phyloP scores from a whole-genome alignment of 2,797 vertebrate genomes.

The Loriculus beryllinus region DNA sequence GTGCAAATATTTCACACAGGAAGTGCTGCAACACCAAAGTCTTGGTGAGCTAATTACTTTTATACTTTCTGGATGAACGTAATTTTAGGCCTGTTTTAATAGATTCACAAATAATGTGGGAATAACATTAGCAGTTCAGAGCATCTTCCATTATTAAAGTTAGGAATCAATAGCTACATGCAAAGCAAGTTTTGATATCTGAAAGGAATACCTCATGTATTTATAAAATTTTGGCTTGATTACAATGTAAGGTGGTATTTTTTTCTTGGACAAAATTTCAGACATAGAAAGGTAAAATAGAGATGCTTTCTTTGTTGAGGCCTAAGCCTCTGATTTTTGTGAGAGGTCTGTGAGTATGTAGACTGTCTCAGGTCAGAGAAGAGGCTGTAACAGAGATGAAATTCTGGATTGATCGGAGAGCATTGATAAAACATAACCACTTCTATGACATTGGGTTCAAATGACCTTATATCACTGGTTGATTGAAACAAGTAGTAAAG shows the following conservation, averaged over 20 bases:
- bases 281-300: background rate
- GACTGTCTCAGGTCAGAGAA: background rate
- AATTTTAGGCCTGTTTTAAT: constrained; percentile 1
- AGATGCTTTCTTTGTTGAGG: background rate
- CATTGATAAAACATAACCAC: background rate
- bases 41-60: background rate
- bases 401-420: background rate
- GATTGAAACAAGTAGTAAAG: background rate
- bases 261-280: background rate
- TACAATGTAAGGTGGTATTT: background rate
- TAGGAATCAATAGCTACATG: background rate
- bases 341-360: background rate
- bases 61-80: background rate
- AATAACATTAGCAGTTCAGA: background rate
- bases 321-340: background rate
- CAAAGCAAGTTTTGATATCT: background rate
- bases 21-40: background rate
- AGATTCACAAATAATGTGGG: background rate
- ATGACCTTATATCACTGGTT: background rate
- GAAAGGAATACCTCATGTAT: background rate
- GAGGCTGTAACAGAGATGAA: background rate
- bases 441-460: background rate
- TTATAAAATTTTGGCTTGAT: background rate
- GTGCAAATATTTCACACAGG: background rate
- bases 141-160: background rate